These are phyloP conservation scores for Bombyx mandarina DNA, from an alignment of 1,140 invertebrate species.

Conservation along the genomic window DNA sequence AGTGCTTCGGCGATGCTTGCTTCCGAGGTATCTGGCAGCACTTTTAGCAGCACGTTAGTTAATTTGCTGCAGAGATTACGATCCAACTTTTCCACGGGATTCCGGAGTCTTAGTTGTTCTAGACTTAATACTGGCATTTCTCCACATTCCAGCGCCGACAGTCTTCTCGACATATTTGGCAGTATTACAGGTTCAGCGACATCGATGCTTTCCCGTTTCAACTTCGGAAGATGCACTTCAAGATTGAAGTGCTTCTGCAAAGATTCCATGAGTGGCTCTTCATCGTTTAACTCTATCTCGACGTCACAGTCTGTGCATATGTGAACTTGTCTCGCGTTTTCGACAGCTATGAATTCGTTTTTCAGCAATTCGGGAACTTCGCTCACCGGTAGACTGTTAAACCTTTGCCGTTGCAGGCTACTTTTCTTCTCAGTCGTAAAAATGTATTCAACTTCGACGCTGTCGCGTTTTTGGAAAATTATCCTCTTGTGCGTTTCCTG, in stretches of 20 bases:
- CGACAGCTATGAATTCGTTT: slow-evolving; percentile 35
- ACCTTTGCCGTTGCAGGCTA: slow-evolving; percentile 50
- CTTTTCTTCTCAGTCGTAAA: slow-evolving; percentile 63
- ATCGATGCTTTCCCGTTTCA: slow-evolving; percentile 57
- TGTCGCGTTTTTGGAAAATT: slow-evolving; percentile 42
- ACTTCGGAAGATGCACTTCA: slow-evolving; percentile 47
- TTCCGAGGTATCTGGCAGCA: slow-evolving; percentile 54
- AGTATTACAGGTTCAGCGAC: slow-evolving; percentile 51
- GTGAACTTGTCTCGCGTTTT: slow-evolving; percentile 52
- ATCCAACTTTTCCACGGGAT: slow-evolving; percentile 41
- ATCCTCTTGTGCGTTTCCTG: slow-evolving; percentile 46
- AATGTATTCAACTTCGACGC: slow-evolving; percentile 58
- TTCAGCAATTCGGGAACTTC: slow-evolving; percentile 58
- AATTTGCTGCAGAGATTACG: slow-evolving; percentile 38
- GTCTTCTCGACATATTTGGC: slow-evolving; percentile 54
- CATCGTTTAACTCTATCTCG: slow-evolving; percentile 54
- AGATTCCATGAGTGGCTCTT: slow-evolving; percentile 56
- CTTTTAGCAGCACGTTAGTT: slow-evolving; percentile 33
- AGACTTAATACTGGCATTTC: slow-evolving; percentile 38
- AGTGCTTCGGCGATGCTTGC: slow-evolving; percentile 44
- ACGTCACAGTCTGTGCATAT: slow-evolving; percentile 59
- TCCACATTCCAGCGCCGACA: slow-evolving; percentile 48
- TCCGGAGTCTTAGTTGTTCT: slow-evolving; percentile 17
- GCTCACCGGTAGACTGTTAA: slow-evolving; percentile 57
- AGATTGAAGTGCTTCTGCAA: slow-evolving; percentile 55